A percentile compares a stretch with the other conserved stretches of the same genome.
Conservation (phyloP, 2,797 vertebrate genomes). For the Fratercula arctica region DNA sequence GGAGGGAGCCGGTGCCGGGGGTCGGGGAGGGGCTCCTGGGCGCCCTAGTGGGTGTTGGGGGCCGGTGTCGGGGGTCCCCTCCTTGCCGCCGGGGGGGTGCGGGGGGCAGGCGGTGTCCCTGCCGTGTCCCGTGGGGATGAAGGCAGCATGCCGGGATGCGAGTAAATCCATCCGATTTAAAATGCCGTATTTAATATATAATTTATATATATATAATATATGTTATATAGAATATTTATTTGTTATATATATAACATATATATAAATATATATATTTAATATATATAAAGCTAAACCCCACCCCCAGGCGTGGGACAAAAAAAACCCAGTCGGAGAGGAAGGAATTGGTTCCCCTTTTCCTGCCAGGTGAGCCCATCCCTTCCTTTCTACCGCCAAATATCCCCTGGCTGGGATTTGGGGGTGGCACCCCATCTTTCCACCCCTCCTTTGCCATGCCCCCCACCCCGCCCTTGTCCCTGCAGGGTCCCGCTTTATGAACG, state of each 20-base stretch:
- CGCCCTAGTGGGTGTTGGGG: no score
- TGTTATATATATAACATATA: no score
- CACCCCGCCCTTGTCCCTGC: rapidly evolving
- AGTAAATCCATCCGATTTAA: not conserved
- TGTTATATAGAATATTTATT: no score
- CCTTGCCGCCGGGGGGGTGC: no score
- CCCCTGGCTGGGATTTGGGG: not conserved
- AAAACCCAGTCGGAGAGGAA: not conserved
- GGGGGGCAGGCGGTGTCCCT: not conserved
- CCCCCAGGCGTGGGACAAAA: not conserved
- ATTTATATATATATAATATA: no score
- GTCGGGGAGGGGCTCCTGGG: no score
- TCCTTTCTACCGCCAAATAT: not conserved
- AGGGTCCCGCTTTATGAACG: rapidly evolving
- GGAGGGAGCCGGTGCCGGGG: no score
- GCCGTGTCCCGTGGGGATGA: not conserved
- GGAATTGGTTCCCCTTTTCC: not conserved
- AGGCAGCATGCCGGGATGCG: not conserved
- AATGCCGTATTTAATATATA: no score
- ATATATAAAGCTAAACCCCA: not conserved
- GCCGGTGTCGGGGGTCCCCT: no score
- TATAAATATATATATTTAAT: no score
- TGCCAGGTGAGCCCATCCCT: no score
- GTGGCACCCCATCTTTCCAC: not conserved
- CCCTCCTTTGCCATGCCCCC: not conserved